Evolutionary conservation across 2,797 vertebrate genomes (phyloP).

Genomic region (Labeo calbasu): DNA sequence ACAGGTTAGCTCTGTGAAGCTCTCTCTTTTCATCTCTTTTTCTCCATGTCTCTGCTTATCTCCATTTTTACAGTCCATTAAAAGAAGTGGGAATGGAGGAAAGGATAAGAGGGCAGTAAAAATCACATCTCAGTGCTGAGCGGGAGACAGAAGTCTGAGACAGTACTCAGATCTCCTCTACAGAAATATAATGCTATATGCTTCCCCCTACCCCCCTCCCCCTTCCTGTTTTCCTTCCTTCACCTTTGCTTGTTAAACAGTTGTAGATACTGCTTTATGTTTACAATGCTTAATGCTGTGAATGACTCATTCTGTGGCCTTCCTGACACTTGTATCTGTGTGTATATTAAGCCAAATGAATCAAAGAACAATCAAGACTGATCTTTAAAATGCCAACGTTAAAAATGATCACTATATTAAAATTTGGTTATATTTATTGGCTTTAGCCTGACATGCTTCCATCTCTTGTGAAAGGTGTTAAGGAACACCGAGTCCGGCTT

Average conservation of each 20-base stretch:
- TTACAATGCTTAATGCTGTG: not conserved
- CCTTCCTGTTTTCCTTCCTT: not conserved
- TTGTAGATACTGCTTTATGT: not conserved
- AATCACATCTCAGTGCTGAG: not conserved
- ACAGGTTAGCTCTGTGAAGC: not conserved
- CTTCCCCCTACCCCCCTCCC: too few relatives aligned
- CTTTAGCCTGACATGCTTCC: not conserved
- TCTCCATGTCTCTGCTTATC: not conserved
- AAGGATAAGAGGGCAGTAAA: constrained; percentile 1
- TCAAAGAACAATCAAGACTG: not conserved
- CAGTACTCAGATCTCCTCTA: not conserved
- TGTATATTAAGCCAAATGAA: not conserved
- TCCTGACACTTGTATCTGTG: not conserved
- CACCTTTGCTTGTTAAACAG: not conserved
- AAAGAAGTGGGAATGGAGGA: not conserved
- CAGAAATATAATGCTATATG: not conserved
- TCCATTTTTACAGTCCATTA: constrained; percentile 11
- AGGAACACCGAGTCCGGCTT: not conserved
- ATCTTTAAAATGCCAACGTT: not conserved
- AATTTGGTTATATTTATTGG: not conserved
- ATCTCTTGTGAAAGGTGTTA: not conserved
- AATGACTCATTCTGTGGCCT: not conserved
- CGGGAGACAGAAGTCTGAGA: constrained; percentile 1
- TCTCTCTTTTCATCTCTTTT: not conserved
- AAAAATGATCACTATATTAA: not conserved